A percentile compares a stretch with the other conserved stretches of the same genome.
These are phyloP conservation scores for Nansenia antarctica DNA, from an alignment of 2,113 vertebrate genomes.

Conservation along the genomic window DNA sequence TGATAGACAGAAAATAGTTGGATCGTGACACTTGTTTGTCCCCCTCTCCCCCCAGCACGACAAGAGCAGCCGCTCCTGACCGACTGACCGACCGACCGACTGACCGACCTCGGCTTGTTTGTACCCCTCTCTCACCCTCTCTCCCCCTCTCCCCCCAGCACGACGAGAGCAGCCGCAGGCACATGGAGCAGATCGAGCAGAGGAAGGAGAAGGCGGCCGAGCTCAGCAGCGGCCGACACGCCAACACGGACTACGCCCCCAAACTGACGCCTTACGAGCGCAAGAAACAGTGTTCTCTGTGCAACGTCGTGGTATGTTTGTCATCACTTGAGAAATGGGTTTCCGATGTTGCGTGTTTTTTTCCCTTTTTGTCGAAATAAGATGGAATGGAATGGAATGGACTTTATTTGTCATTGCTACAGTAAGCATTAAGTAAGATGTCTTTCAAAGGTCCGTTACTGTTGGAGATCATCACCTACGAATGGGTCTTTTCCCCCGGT, in stretches of 20 bases:
- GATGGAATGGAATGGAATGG: too few relatives aligned
- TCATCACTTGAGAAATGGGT: neutral
- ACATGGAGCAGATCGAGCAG: conserved; percentile 99
- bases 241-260: conserved; percentile 95
- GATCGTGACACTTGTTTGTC: neutral
- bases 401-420: too few relatives aligned
- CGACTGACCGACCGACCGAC: too few relatives aligned
- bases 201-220: conserved; percentile 98
- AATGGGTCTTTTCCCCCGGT: neutral
- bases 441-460: neutral
- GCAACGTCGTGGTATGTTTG: conserved; percentile 83
- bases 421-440: too few relatives aligned
- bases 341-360: neutral
- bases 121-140: conserved; percentile 11
- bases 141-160: conserved; percentile 74
- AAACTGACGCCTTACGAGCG: conserved; percentile 96
- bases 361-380: too few relatives aligned
- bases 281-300: conserved; percentile 95
- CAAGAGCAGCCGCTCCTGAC: conserved; percentile 94
- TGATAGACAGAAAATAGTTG: too few relatives aligned
- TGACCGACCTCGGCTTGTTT: neutral
- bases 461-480: neutral
- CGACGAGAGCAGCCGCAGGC: conserved; percentile 94
- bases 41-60: conserved; percentile 84
- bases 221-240: conserved; percentile 95